phyloP scores from a whole-genome alignment of 2,113 vertebrate genomes.

The Menidia beryllina region DNA sequence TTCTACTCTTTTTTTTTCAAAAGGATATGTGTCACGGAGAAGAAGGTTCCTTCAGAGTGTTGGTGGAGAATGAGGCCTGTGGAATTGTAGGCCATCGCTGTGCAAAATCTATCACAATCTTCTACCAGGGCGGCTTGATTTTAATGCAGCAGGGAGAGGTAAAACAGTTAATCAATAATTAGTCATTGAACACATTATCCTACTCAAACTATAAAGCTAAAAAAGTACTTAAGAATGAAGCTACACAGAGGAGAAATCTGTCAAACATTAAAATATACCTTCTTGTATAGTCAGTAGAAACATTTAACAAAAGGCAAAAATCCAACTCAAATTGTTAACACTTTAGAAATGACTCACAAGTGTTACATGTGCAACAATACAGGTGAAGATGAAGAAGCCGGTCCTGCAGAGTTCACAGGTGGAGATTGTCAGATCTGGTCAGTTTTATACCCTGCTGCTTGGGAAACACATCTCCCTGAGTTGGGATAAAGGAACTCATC shows the following conservation, averaged over 20 bases:
- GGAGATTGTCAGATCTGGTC: constrained; percentile 89
- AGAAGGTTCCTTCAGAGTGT: constrained; percentile 89
- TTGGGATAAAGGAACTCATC: constrained; percentile 88
- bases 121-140: constrained; percentile 88
- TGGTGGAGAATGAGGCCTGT: constrained; percentile 92
- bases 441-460: constrained; percentile 88
- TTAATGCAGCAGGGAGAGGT: constrained; percentile 88
- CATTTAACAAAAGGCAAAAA: too few relatives aligned
- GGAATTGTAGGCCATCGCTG: constrained; percentile 87
- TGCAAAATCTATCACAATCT: constrained; percentile 86
- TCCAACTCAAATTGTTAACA: neutral
- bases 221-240: constrained; percentile 1
- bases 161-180: too few relatives aligned
- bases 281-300: too few relatives aligned
- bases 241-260: neutral
- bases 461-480: constrained; percentile 86
- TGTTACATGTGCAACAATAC: constrained; percentile 2
- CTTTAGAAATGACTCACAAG: neutral
- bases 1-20: neutral
- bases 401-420: constrained; percentile 82
- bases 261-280: too few relatives aligned
- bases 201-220: neutral
- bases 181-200: too few relatives aligned
- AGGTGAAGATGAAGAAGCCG: constrained; percentile 90
- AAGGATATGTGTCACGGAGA: constrained; percentile 89